Evolutionary conservation across 2,888 invertebrate genomes (phyloP).

Genomic region (Zhengitettix transpicula): DNA sequence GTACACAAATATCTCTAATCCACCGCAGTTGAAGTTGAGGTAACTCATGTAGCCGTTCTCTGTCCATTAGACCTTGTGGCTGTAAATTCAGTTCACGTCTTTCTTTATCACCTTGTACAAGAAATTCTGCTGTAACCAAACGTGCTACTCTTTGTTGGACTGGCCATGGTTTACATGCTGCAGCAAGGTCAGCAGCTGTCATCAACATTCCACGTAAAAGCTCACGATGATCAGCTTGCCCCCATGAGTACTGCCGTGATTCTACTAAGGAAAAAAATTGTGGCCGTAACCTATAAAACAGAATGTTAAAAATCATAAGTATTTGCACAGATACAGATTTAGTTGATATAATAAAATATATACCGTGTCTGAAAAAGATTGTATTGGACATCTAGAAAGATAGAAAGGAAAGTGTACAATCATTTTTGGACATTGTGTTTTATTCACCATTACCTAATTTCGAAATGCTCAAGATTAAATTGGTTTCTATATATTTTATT

Average conservation of each 20-base stretch:
- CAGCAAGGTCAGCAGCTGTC: conserved; percentile 40
- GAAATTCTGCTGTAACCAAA: conserved; percentile 33
- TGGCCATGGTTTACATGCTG: conserved; percentile 40
- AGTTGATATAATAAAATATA: no score
- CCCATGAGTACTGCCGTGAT: conserved; percentile 26
- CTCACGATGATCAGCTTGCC: conserved; percentile 25
- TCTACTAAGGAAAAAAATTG: conserved; percentile 30
- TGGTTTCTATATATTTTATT: background rate
- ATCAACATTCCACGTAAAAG: conserved; percentile 32
- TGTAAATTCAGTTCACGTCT: conserved; percentile 30
- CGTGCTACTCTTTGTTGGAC: conserved; percentile 35
- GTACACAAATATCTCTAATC: conserved; percentile 27
- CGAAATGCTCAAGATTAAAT: no score
- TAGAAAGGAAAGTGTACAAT: no score
- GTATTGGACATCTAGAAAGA: no score
- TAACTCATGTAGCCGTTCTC: conserved; percentile 34
- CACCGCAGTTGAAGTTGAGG: conserved; percentile 34
- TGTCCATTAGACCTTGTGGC: conserved; percentile 39
- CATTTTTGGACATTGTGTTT: no score
- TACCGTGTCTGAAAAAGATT: no score
- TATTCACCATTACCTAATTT: no score
- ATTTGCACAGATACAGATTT: background rate
- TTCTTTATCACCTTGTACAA: conserved; percentile 35
- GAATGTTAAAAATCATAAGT: background rate
- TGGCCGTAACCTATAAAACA: conserved; percentile 23